Percentiles rank a stretch among this genome's conserved stretches.
Evolutionary conservation across 2,888 invertebrate species (phyloP).

Genomic region (Coleophora deauratella): DNA sequence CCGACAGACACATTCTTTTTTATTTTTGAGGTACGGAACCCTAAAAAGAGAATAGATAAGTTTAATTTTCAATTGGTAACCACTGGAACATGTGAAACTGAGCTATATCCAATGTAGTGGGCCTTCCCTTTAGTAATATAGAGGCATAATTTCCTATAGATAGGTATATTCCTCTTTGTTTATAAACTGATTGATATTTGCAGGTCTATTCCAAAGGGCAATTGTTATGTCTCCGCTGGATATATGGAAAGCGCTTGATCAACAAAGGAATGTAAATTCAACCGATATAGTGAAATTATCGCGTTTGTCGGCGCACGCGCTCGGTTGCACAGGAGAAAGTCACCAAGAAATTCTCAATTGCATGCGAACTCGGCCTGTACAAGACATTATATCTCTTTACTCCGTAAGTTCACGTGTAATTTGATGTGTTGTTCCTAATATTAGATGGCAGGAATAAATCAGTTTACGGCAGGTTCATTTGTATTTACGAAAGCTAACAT

Average conservation of each 20-base stretch:
- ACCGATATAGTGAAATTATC: slow-evolving; percentile 60
- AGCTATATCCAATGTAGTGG: too few species aligned
- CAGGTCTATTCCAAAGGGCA: slow-evolving; percentile 77
- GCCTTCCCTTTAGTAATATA: too few species aligned
- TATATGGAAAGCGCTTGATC: slow-evolving; percentile 48
- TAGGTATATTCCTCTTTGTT: neutral
- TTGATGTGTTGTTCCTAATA: too few species aligned
- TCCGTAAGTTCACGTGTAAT: slow-evolving; percentile 44
- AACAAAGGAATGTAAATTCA: slow-evolving; percentile 26
- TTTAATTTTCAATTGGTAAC: too few species aligned
- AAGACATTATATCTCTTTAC: slow-evolving; percentile 72
- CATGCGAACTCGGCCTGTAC: slow-evolving; percentile 73
- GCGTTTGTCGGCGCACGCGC: slow-evolving; percentile 67
- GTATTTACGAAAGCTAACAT: too few species aligned
- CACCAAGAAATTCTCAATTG: slow-evolving; percentile 75
- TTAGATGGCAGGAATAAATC: too few species aligned
- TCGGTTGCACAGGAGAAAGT: slow-evolving; percentile 67
- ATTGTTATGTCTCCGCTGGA: slow-evolving; percentile 79
- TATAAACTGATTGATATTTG: neutral
- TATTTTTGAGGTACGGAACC: too few species aligned
- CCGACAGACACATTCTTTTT: too few species aligned
- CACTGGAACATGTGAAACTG: too few species aligned
- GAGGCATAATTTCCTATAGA: too few species aligned
- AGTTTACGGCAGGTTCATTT: too few species aligned
- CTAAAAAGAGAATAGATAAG: too few species aligned